These are phyloP conservation scores for Choloepus didactylus DNA, from an alignment of 2,797 vertebrate species.

Conservation along the genomic window DNA sequence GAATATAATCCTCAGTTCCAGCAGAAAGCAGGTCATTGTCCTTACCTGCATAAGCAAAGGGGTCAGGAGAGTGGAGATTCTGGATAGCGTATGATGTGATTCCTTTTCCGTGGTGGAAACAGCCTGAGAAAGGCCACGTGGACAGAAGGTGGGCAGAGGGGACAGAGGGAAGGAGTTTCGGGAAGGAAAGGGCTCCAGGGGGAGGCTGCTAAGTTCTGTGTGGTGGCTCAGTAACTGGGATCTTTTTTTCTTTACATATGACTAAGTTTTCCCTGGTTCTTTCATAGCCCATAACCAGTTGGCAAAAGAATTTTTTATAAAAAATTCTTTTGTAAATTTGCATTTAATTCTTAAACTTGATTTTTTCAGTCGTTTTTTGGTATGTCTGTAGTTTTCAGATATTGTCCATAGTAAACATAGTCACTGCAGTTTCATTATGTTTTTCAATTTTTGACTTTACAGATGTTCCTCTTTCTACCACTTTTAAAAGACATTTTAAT, in stretches of 20 bases:
- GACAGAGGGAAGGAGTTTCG: constrained; percentile 82
- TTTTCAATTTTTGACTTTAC: neutral
- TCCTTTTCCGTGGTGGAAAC: constrained; percentile 85
- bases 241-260: neutral
- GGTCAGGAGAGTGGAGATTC: constrained; percentile 96
- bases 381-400: constrained; percentile 22
- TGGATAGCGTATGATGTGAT: constrained; percentile 97
- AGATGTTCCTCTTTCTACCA: neutral
- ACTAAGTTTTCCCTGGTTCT: neutral
- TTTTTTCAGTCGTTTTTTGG: neutral
- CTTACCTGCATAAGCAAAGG: constrained; percentile 84
- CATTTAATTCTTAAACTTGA: neutral
- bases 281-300: neutral
- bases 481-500: neutral
- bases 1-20: constrained; percentile 94
- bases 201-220: neutral
- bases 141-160: no score
- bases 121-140: no score
- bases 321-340: neutral
- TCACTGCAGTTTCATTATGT: neutral
- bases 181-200: neutral
- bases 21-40: constrained; percentile 72
- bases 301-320: neutral
- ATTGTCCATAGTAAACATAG: neutral
- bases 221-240: no score